Percentiles rank a stretch among this genome's conserved stretches.
Evolutionary conservation across 1,140 invertebrate genomes (phyloP).

Genomic region (Asobara japonica): DNA sequence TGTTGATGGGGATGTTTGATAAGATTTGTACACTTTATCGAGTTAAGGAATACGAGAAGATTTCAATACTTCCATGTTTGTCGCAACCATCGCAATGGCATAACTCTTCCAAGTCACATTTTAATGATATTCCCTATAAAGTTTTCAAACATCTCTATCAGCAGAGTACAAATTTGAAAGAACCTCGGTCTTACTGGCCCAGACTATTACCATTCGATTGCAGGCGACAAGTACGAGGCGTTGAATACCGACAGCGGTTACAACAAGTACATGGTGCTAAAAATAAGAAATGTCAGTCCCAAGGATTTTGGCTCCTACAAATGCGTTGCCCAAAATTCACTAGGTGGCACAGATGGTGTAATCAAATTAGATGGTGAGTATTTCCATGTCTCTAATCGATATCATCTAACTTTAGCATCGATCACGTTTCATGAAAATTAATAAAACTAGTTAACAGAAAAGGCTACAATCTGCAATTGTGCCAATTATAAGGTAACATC

Average conservation of each 20-base stretch:
- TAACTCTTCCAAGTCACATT: background rate
- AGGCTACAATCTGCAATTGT: too few species aligned
- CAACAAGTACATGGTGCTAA: slow-evolving; percentile 89
- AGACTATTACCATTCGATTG: slow-evolving; percentile 62
- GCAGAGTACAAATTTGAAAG: slow-evolving; percentile 10
- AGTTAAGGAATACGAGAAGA: too few species aligned
- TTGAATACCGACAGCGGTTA: slow-evolving; percentile 82
- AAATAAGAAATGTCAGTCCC: slow-evolving; percentile 80
- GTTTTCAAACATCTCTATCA: background rate
- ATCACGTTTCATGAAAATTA: too few species aligned
- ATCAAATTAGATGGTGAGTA: slow-evolving; percentile 91
- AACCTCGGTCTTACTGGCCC: slow-evolving; percentile 53
- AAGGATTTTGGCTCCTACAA: slow-evolving; percentile 89
- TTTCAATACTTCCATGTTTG: background rate
- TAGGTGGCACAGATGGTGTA: slow-evolving; percentile 91
- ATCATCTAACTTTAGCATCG: background rate
- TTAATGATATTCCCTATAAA: background rate
- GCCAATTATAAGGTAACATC: too few species aligned
- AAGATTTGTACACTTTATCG: background rate
- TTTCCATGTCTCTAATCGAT: background rate
- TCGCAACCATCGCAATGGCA: background rate
- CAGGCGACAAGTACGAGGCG: slow-evolving; percentile 89
- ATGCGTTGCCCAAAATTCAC: slow-evolving; percentile 93
- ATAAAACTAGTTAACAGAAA: too few species aligned
- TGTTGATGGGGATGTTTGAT: background rate